Conservation (phyloP, 2,113 vertebrate species). For the Erythrolamprus reginae region DNA sequence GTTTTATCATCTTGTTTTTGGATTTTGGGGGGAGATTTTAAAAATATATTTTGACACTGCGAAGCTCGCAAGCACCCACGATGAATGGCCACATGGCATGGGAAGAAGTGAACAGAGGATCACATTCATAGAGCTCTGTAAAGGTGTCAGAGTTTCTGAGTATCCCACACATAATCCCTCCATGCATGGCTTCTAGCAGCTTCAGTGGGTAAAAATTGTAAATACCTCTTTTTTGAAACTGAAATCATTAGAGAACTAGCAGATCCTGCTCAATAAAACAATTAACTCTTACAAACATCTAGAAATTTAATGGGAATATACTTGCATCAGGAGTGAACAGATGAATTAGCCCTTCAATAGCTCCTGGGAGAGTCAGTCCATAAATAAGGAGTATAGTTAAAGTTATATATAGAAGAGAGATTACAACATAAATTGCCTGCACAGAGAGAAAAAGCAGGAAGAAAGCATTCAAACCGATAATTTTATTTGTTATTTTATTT, state of each 20-base stretch:
- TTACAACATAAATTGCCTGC: conserved; percentile 87
- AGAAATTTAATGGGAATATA: conserved; percentile 1
- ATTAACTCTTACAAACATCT: neutral
- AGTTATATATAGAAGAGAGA: conserved; percentile 85
- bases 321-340: conserved; percentile 88
- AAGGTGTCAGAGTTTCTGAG: neutral
- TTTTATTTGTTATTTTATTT: too few species aligned
- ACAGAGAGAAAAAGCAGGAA: neutral
- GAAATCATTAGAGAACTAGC: neutral
- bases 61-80: too few species aligned
- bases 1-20: too few species aligned
- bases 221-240: neutral
- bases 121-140: too few species aligned
- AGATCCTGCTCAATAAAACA: neutral
- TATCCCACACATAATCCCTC: neutral
- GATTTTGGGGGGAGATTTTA: too few species aligned
- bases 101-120: neutral
- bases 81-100: too few species aligned
- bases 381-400: conserved; percentile 83
- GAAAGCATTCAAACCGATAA: neutral
- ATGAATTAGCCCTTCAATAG: conserved; percentile 74
- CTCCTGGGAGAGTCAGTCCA: conserved; percentile 84
- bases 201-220: neutral
- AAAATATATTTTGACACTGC: too few species aligned
- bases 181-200: neutral